Conservation (phyloP, 2,797 vertebrate genomes). For the Cyprinodon diabolis region DNA sequence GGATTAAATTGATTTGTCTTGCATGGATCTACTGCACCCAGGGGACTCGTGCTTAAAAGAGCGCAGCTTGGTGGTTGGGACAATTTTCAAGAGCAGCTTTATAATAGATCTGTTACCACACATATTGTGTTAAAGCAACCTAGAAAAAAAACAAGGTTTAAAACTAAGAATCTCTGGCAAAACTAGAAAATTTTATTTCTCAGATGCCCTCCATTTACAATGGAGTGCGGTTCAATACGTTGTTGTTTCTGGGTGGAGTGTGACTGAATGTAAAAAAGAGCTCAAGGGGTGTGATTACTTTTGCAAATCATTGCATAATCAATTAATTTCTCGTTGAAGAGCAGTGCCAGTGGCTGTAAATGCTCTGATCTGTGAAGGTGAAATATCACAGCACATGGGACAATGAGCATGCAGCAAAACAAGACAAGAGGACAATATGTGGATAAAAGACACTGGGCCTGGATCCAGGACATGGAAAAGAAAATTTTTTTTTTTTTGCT, state of each 20-base stretch:
- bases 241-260: background rate
- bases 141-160: background rate
- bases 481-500: background rate
- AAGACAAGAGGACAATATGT: constrained; percentile 14
- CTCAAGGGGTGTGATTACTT: constrained; percentile 2
- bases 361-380: constrained; percentile 6
- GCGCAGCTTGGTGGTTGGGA: no score
- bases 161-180: background rate
- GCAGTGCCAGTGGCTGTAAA: background rate
- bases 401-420: background rate
- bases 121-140: background rate
- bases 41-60: no score
- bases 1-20: background rate
- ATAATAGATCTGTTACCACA: no score
- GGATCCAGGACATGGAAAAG: constrained; percentile 2
- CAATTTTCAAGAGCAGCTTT: no score
- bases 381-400: background rate
- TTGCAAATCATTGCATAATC: background rate
- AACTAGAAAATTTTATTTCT: background rate
- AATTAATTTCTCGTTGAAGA: background rate
- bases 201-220: background rate
- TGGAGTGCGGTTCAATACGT: no score
- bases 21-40: no score
- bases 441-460: constrained; percentile 8
- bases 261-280: background rate